A percentile compares a stretch with the other conserved stretches of the same genome.
Evolutionary conservation across 1,140 invertebrate genomes (phyloP).

Genomic region (Lucilia cuprina): DNA sequence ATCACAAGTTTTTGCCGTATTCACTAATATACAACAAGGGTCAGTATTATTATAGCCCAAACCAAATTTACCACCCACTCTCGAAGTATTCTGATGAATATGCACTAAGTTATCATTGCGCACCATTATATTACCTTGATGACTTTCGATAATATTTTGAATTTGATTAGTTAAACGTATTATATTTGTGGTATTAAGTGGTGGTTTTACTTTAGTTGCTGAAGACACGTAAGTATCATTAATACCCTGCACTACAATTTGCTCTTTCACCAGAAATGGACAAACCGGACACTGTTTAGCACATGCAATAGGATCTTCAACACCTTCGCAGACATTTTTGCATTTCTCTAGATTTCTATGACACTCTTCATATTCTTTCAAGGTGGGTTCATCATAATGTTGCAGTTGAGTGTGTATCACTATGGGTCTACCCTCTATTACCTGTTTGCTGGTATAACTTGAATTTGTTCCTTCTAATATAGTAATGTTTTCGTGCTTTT

Average conservation of each 20-base stretch:
- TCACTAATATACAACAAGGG: slow-evolving; percentile 51
- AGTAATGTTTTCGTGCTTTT: background rate
- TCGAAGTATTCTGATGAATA: slow-evolving; percentile 51
- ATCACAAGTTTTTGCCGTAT: slow-evolving; percentile 40
- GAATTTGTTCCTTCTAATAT: background rate
- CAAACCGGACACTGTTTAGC: slow-evolving; percentile 47
- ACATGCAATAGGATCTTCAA: slow-evolving; percentile 36
- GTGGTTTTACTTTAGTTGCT: slow-evolving; percentile 31
- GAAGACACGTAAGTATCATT: slow-evolving; percentile 46
- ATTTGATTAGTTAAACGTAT: slow-evolving; percentile 55
- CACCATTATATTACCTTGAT: slow-evolving; percentile 40
- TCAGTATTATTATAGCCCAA: slow-evolving; percentile 51
- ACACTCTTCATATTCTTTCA: slow-evolving; percentile 52
- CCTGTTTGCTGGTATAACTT: background rate
- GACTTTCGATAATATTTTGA: slow-evolving; percentile 51
- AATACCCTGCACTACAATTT: slow-evolving; percentile 52
- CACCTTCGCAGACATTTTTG: slow-evolving; percentile 29
- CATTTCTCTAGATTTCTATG: slow-evolving; percentile 46
- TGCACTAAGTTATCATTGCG: slow-evolving; percentile 48
- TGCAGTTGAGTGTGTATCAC: slow-evolving; percentile 52
- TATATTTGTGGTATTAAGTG: slow-evolving; percentile 53
- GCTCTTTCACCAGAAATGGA: slow-evolving; percentile 48
- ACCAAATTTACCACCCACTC: slow-evolving; percentile 52
- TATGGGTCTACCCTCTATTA: slow-evolving; percentile 37
- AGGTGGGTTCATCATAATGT: slow-evolving; percentile 51